Percentiles rank a stretch among this genome's conserved stretches.
Evolutionary conservation across 2,113 vertebrate species (phyloP).

Genomic region (Caretta caretta): DNA sequence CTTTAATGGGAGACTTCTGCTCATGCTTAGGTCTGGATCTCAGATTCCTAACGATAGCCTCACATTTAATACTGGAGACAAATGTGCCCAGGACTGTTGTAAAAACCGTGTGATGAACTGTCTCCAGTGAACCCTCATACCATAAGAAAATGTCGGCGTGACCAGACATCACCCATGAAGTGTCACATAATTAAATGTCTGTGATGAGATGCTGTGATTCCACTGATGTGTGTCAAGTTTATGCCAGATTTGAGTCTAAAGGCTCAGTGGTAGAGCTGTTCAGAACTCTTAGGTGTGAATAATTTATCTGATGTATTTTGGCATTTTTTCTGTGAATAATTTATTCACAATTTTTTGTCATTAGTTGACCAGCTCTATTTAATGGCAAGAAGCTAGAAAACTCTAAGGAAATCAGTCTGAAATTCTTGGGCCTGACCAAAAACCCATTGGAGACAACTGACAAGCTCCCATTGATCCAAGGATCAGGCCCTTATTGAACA

Average conservation of each 20-base stretch:
- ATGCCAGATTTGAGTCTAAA: background rate
- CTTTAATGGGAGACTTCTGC: background rate
- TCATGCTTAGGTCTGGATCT: background rate
- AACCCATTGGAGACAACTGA: background rate
- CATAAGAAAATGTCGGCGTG: background rate
- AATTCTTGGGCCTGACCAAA: background rate
- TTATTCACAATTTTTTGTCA: background rate
- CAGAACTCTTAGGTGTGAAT: background rate
- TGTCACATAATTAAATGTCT: background rate
- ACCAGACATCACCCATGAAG: background rate
- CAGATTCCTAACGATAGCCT: background rate
- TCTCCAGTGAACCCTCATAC: background rate
- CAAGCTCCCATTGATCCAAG: background rate
- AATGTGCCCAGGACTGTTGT: fast-evolving
- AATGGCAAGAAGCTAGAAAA: background rate
- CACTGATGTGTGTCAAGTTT: background rate
- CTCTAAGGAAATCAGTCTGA: background rate
- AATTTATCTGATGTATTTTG: fast-evolving
- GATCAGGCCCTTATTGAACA: background rate
- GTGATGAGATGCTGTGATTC: background rate
- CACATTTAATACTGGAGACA: background rate
- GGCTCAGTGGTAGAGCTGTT: background rate
- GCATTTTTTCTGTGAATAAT: background rate
- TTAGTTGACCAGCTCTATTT: background rate
- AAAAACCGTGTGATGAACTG: background rate